Evolutionary conservation across 2,113 vertebrate genomes (phyloP).

Genomic region (Lasiurus cinereus): DNA sequence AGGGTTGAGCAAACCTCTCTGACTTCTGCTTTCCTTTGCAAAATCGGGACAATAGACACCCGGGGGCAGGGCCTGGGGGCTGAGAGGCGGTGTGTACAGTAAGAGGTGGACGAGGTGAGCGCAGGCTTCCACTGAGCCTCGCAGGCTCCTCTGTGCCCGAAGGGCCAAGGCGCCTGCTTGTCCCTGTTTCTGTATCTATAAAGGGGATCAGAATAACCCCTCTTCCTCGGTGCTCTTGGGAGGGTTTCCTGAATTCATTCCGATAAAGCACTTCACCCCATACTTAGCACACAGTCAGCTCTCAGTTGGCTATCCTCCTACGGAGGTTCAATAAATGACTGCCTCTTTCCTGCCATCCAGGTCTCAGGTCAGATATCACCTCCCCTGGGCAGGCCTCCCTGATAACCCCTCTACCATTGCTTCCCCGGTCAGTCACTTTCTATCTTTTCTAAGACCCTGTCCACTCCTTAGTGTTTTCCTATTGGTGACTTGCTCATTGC

Average conservation of each 20-base stretch:
- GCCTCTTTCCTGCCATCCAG: background rate
- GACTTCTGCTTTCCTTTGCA: background rate
- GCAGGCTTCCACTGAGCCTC: rapidly evolving
- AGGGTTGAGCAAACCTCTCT: conserved; percentile 12
- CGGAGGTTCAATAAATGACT: background rate
- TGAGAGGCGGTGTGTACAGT: background rate
- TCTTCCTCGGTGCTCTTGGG: background rate
- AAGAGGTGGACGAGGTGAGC: background rate
- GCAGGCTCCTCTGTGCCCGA: background rate
- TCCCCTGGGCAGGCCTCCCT: background rate
- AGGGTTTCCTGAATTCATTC: background rate
- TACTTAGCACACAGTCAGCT: too few species aligned
- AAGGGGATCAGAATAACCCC: background rate
- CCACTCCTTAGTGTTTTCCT: background rate
- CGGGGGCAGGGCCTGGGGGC: background rate
- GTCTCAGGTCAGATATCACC: background rate
- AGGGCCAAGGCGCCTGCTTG: background rate
- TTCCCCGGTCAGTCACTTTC: background rate
- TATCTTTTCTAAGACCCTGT: background rate
- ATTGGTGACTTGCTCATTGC: background rate
- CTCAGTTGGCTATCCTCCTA: background rate
- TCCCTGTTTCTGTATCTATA: background rate
- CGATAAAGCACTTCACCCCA: background rate
- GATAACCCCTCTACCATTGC: background rate
- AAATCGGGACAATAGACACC: background rate